Percentiles rank a stretch among this genome's conserved stretches.
phyloP scores from a whole-genome alignment of 2,888 invertebrate genomes.

The Rugalucina vietnamica region DNA sequence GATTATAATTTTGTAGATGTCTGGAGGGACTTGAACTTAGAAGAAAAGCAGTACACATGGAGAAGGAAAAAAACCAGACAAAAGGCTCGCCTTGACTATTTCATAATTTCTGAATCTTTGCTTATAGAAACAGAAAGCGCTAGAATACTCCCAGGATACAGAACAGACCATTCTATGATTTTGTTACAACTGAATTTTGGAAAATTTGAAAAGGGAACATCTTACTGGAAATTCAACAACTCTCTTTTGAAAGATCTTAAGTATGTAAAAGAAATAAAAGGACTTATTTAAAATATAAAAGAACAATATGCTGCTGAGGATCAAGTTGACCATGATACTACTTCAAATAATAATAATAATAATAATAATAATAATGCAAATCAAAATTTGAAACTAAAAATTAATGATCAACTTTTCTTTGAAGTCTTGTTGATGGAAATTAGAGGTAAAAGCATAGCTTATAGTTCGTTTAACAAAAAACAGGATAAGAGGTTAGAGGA shows the following conservation, averaged over 20 bases:
- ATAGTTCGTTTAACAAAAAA: not conserved
- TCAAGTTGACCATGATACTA: not conserved
- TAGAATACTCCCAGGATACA: not conserved
- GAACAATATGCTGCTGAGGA: not conserved
- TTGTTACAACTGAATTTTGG: not conserved
- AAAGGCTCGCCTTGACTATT: no score
- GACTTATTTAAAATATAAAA: not conserved
- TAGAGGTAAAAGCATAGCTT: not conserved
- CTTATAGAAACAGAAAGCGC: not conserved
- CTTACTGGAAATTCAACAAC: no score
- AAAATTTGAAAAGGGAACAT: not conserved
- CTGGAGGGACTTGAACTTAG: no score
- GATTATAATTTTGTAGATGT: no score
- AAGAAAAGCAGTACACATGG: no score
- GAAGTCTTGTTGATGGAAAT: not conserved
- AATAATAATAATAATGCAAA: not conserved
- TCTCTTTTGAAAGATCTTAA: no score
- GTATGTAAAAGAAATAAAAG: no score
- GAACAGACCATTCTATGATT: not conserved
- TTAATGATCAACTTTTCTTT: slow-evolving; percentile 4
- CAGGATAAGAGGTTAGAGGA: not conserved
- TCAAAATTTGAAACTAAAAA: not conserved
- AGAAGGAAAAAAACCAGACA: no score
- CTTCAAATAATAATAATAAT: not conserved
- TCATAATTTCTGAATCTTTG: no score